Conservation (phyloP, 2,113 vertebrate species). For the Lethenteron reissneri region DNA sequence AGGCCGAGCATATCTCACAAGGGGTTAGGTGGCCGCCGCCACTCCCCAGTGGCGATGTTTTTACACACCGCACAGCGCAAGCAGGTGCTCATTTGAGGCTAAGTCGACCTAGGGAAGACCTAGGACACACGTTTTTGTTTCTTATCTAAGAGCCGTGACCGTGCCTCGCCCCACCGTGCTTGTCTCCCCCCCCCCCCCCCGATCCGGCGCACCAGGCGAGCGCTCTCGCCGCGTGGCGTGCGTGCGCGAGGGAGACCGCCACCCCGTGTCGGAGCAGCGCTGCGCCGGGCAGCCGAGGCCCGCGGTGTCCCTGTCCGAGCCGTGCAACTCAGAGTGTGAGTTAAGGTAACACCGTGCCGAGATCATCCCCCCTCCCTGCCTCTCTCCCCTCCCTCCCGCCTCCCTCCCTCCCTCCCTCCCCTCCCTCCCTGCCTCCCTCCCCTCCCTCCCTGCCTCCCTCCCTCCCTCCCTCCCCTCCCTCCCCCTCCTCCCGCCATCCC, state of each 20-base stretch:
- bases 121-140: slow-evolving; percentile 22
- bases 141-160: slow-evolving; percentile 57
- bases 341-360: slow-evolving; percentile 35
- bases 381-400: neutral
- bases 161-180: slow-evolving; percentile 20
- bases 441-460: neutral
- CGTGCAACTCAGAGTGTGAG: slow-evolving; percentile 66
- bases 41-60: neutral
- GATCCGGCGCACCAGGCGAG: neutral
- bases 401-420: neutral
- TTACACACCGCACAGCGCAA: neutral
- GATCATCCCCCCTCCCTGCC: neutral
- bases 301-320: slow-evolving; percentile 23
- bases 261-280: neutral
- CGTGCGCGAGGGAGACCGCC: neutral
- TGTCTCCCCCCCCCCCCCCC: too few relatives aligned
- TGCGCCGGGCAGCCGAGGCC: neutral
- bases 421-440: neutral
- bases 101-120: slow-evolving; percentile 19
- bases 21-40: neutral
- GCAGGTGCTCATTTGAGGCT: neutral
- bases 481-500: too few relatives aligned
- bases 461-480: neutral
- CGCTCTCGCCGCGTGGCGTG: neutral
- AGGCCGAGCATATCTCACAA: neutral